Conservation (phyloP, 2,888 invertebrate genomes). For the Frankliniella intonsa region DNA sequence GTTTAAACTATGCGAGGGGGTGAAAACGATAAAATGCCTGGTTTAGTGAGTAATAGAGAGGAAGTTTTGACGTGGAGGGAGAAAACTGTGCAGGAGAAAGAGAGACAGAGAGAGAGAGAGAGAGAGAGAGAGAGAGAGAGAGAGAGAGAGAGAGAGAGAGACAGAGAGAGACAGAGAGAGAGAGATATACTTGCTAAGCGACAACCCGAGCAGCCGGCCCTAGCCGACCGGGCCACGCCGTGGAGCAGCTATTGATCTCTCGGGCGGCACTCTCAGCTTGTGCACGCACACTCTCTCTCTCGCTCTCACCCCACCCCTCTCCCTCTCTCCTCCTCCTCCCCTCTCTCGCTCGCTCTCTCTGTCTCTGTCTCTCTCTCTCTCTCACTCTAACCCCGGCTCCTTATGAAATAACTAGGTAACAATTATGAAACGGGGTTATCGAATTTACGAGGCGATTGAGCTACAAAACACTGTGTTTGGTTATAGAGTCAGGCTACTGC, state of each 20-base stretch:
- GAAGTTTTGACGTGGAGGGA: too few species aligned
- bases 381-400: not conserved
- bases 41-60: too few species aligned
- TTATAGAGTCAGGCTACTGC: too few species aligned
- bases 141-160: conserved; percentile 31
- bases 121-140: conserved; percentile 29
- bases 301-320: not conserved
- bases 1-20: too few species aligned
- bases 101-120: too few species aligned
- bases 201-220: not conserved
- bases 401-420: too few species aligned
- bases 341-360: not conserved
- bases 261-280: conserved; percentile 11
- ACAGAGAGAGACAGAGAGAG: conserved; percentile 27
- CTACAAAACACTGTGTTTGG: too few species aligned
- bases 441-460: too few species aligned
- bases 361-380: not conserved
- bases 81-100: too few species aligned
- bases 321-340: not conserved
- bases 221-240: not conserved
- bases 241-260: conserved; percentile 28
- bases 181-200: not conserved
- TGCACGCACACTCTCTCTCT: not conserved
- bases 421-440: too few species aligned
- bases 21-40: too few species aligned